Evolutionary conservation across 2,797 vertebrate genomes (phyloP), one percentile per base, ranked within the genome.

Genomic region (Graptemys geographica): DNA sequence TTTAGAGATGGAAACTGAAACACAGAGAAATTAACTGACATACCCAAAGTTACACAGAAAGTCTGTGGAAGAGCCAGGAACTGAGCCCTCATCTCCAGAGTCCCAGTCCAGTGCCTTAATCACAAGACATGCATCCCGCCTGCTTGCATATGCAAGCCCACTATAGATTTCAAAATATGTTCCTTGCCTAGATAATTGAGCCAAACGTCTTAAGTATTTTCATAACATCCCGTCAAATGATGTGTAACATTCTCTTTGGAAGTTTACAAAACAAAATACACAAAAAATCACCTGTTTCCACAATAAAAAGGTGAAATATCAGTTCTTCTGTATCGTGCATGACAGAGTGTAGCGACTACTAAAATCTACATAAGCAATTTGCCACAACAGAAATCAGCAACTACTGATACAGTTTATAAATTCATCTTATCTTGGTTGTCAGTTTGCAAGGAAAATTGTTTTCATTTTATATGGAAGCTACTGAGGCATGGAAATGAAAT

Each of bases 381-480:
- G 76, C 41, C 56, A 74, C 51, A 33, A 83, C 31, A 87, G 65
- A 92, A 87, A 44, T 49, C 74, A 19, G 78, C 47, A 84, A 83
- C 83, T 19, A 11, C 25, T n/a, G 74, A 28, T 47, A 41, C 37
- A 62, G 47, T 52, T 83, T 86, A 52, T 86, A 80, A 91, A 92
- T 49, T 83, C 41, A 53, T 86, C 57, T 90, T 85, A 81, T 76
- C 86, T 87, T 87, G 21, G 62, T 86, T 91, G 83, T 52, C 33
- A 41, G 47, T 89, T 81, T 84, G 18, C 65, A 76, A 72, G n/a
- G 84, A 84, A 87, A 90, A 57, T 81, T 89, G 83, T 89, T 87
- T 69, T 49, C 33, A 84, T 87, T 90, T 87, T 92, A 87, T 57
- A 81, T 57, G 53, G 76, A 91, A 91, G 72, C 33, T 76, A 49